Base-by-base conservation (phyloP, 2,888 invertebrate genomes). In the Neoascia interrupta region DNA sequence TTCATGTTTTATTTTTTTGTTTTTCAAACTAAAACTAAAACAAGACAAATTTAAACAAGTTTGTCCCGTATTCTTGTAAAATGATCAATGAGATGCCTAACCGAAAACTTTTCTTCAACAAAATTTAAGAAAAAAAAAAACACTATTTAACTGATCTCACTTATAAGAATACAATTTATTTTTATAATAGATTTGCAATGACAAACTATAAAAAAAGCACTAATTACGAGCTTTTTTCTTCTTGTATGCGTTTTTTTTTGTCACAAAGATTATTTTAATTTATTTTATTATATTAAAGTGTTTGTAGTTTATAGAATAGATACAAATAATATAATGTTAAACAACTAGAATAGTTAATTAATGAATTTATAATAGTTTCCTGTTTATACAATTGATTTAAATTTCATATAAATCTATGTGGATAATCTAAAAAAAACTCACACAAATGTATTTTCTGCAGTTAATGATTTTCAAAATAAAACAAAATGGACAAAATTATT, bases 51-150 rank as follows among this genome's bases (percentile, higher is more conserved):
- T 15, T 70, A 58, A 70, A 76, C 28, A 64, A 45, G 11, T 51
- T 76, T 76, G 76, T 34, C 76, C 39, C 64, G 76, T 41, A 63
- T 64, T 64, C 64, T 60, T 76, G 64, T 76, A 72, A 72, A 76
- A 47, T 66, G 28, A 72, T 72, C 72, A 72, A 66, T 64, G 76
- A 72, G 72, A 76, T 72, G n/a, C n/a, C n/a, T n/a, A n/a, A n/a
- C n/a, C n/a, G n/a, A n/a, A n/a, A n/a, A 36, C 58, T 58, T 41
- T 28, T 41, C 54, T 47, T 51, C 16, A 26, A 28, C 15, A 37
- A 37, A 11, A 37, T 37, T 43, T 49, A 28, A 45, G 19, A 37
- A 58, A 66, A 39, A 36, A n/a, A n/a, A n/a, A 53, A 76, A 63
- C 28, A 63, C 1, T 47, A 64, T 39, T 60, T 64, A 15, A 72